Conservation (phyloP, 1,140 invertebrate genomes). For the Trichonephila inaurata region DNA sequence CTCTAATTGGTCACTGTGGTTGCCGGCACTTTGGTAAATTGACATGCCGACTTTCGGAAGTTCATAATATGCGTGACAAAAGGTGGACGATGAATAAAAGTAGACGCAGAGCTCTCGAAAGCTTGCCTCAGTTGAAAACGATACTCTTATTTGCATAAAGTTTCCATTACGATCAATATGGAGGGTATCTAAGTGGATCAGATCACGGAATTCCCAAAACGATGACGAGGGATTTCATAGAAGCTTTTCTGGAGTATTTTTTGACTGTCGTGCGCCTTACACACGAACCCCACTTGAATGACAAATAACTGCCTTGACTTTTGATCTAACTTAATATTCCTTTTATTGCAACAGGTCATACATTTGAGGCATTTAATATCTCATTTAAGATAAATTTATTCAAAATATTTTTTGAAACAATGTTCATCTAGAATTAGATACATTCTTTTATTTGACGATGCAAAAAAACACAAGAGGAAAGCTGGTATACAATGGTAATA, state of each 20-base stretch:
- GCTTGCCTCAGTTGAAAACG: constrained; percentile 20
- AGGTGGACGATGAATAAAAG: constrained; percentile 22
- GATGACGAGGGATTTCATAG: neutral
- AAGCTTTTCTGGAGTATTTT: neutral
- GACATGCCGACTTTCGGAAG: constrained; percentile 4
- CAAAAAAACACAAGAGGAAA: too few species aligned
- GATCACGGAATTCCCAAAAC: constrained; percentile 2
- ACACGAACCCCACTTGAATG: neutral
- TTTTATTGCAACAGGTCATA: neutral
- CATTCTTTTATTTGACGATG: too few species aligned
- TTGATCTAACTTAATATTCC: neutral
- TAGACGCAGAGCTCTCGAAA: neutral
- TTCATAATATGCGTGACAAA: constrained; percentile 21
- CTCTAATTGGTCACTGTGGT: neutral
- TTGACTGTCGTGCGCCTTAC: neutral
- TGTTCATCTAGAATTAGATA: too few species aligned
- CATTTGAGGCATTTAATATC: too few species aligned
- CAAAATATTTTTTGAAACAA: too few species aligned
- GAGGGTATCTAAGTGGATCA: neutral
- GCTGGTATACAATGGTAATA: too few species aligned
- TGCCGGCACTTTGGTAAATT: constrained; percentile 21
- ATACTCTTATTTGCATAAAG: constrained; percentile 21
- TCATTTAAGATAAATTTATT: too few species aligned
- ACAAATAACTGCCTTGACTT: neutral
- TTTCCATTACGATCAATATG: constrained; percentile 26